Evolutionary conservation across 2,113 vertebrate genomes (phyloP).

Genomic region (Coturnix japonica): DNA sequence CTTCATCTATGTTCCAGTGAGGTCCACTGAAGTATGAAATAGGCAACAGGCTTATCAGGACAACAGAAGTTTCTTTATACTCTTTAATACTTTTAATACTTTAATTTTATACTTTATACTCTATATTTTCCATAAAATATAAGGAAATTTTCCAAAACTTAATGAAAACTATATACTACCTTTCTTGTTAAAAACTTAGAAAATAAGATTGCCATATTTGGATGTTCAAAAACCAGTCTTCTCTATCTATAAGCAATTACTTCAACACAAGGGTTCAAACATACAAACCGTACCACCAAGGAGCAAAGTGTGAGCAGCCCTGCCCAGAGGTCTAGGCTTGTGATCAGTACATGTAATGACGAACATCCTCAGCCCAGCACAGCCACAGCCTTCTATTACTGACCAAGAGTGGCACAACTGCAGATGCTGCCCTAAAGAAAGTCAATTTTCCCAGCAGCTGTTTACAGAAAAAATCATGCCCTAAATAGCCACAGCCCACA

Average conservation of each 20-base stretch:
- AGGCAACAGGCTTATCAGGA: not conserved
- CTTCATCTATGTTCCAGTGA: not conserved
- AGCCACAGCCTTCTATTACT: constrained; percentile 6
- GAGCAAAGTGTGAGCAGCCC: not conserved
- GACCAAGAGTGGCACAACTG: not conserved
- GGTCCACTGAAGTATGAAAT: not conserved
- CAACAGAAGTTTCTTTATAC: not conserved
- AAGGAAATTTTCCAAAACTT: not conserved
- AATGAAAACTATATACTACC: not conserved
- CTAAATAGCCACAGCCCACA: constrained; percentile 40
- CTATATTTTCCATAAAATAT: not conserved
- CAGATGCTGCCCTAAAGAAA: constrained; percentile 53
- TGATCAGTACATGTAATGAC: not conserved
- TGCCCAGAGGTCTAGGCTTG: not conserved
- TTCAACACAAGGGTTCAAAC: not conserved
- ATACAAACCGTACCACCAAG: not conserved
- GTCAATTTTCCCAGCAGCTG: not conserved
- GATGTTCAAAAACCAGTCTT: not conserved
- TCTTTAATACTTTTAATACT: no score
- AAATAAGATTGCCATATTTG: not conserved
- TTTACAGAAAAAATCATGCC: not conserved
- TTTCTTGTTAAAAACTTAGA: not conserved
- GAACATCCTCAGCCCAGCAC: not conserved
- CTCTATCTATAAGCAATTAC: not conserved
- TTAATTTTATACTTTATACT: no score